These are phyloP conservation scores for Brassicogethes aeneus DNA, from an alignment of 2,888 invertebrate genomes.

Conservation along the genomic window DNA sequence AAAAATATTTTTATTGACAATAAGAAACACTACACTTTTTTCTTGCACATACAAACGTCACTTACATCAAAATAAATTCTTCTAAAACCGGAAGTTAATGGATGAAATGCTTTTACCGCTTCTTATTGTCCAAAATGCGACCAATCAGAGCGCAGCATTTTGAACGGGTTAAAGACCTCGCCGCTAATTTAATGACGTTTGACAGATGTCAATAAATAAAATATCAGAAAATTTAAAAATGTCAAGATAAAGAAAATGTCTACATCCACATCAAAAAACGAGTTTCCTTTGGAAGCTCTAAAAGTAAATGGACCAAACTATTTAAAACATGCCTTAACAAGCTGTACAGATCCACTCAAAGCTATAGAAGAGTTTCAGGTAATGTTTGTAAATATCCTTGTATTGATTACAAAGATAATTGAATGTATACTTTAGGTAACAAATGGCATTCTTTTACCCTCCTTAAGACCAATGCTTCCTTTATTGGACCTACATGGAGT, in stretches of 20 bases:
- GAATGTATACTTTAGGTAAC: slow-evolving; percentile 51
- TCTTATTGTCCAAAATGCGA: slow-evolving; percentile 14
- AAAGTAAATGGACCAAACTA: slow-evolving; percentile 40
- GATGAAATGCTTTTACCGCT: slow-evolving; percentile 16
- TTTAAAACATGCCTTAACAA: slow-evolving; percentile 75
- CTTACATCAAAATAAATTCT: slow-evolving; percentile 7
- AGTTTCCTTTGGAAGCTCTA: slow-evolving; percentile 38
- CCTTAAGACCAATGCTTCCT: slow-evolving; percentile 89
- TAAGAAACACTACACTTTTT: no score
- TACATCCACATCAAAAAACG: slow-evolving; percentile 18
- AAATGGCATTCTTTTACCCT: slow-evolving; percentile 87
- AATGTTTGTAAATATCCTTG: slow-evolving; percentile 14
- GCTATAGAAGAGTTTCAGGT: slow-evolving; percentile 98
- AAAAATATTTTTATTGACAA: no score
- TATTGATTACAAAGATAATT: not conserved
- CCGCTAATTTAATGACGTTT: slow-evolving; percentile 10
- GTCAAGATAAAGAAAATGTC: slow-evolving; percentile 1
- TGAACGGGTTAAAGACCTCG: slow-evolving; percentile 18
- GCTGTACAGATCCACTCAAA: slow-evolving; percentile 91
- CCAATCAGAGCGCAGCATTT: slow-evolving; percentile 21
- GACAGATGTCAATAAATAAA: slow-evolving; percentile 7
- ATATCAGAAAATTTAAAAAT: no score
- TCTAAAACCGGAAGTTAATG: slow-evolving; percentile 27
- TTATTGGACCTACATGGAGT: slow-evolving; percentile 91
- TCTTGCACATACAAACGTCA: not conserved